A percentile compares a stretch with the other conserved stretches of the same genome.
Conservation (phyloP, 37 sponge, comb jelly and placozoan species). For the Spongia lamella region DNA sequence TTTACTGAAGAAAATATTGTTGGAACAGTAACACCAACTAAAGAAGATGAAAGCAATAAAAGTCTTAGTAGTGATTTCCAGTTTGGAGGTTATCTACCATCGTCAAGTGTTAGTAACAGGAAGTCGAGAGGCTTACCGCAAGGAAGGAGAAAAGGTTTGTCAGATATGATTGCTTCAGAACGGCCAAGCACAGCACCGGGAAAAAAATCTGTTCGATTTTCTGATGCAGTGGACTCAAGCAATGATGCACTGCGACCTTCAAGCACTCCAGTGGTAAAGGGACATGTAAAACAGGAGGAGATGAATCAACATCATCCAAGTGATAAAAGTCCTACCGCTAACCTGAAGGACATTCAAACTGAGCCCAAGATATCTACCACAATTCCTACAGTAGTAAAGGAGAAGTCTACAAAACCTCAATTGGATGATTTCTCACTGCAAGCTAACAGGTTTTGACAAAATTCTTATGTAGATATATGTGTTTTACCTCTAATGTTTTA, state of each 20-base stretch:
- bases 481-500: too few species aligned
- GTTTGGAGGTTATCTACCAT: conserved; percentile 64
- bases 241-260: neutral
- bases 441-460: too few species aligned
- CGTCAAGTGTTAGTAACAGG: neutral
- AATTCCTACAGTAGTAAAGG: too few species aligned
- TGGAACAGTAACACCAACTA: neutral
- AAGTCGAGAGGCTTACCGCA: neutral
- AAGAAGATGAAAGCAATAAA: conserved; percentile 8
- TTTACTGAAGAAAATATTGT: neutral
- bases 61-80: conserved; percentile 13
- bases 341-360: too few species aligned
- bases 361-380: too few species aligned
- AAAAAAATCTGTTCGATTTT: conserved; percentile 68
- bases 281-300: too few species aligned
- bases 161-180: neutral
- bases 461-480: too few species aligned
- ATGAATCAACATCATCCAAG: too few species aligned
- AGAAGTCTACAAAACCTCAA: too few species aligned
- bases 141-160: conserved; percentile 8
- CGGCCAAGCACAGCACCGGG: conserved; percentile 24
- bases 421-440: too few species aligned
- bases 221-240: conserved; percentile 10
- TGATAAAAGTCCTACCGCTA: too few species aligned
- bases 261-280: too few species aligned